Percentiles rank a stretch among this genome's conserved stretches.
phyloP scores from a whole-genome alignment of 2,888 invertebrate genomes.

The Morpho helenor region DNA sequence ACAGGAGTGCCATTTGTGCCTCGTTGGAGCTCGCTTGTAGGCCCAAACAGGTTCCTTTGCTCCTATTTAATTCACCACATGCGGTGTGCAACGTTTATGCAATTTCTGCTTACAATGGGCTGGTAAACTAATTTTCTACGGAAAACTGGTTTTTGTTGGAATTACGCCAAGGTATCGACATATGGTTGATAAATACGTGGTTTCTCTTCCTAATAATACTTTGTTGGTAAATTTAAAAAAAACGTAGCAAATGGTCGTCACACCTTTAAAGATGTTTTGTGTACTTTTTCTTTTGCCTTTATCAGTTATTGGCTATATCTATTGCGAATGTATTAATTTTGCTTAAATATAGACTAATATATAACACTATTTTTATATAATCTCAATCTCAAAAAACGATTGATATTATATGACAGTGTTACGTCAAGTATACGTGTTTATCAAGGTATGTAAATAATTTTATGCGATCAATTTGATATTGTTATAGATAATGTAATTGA shows the following conservation, averaged over 20 bases:
- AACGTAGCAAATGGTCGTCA: conserved; percentile 23
- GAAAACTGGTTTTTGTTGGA: conserved; percentile 40
- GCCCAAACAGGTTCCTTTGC: conserved; percentile 66
- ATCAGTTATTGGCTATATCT: conserved; percentile 5
- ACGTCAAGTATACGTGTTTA: too few relatives aligned
- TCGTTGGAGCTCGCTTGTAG: conserved; percentile 56
- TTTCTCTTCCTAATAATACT: conserved; percentile 22
- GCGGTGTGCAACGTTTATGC: conserved; percentile 64
- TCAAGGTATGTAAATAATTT: too few relatives aligned
- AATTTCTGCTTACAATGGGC: conserved; percentile 63
- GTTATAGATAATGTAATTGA: too few relatives aligned
- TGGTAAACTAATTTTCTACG: conserved; percentile 45
- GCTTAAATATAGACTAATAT: too few relatives aligned
- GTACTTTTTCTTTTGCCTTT: conserved; percentile 8
- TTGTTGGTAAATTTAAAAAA: conserved; percentile 9
- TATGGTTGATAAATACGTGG: conserved; percentile 34
- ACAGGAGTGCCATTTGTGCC: conserved; percentile 61
- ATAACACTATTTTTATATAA: too few relatives aligned
- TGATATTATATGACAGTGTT: too few relatives aligned
- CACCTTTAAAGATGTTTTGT: conserved; percentile 12
- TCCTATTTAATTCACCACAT: conserved; percentile 70
- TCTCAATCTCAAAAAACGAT: too few relatives aligned
- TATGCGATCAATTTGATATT: too few relatives aligned
- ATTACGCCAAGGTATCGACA: conserved; percentile 36
- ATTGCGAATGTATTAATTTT: conserved; percentile 9